Conservation (phyloP, 2,888 invertebrate genomes). For the Leptinotarsa haldemani region DNA sequence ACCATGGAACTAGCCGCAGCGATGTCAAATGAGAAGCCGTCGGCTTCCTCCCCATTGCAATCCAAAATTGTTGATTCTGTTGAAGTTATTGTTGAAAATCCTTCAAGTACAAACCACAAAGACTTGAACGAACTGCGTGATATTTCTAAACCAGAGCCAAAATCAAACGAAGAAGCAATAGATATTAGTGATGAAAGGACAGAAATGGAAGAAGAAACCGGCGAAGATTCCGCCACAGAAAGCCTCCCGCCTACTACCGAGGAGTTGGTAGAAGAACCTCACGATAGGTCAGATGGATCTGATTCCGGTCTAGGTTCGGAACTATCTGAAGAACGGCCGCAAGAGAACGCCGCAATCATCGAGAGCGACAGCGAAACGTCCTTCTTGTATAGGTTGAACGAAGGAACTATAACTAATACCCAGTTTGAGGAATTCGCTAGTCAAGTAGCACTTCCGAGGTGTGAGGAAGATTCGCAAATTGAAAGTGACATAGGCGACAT, state of each 20-base stretch:
- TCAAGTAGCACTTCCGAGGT: constrained; percentile 26
- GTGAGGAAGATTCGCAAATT: constrained; percentile 42
- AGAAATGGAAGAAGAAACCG: constrained; percentile 58
- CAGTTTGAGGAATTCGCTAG: constrained; percentile 41
- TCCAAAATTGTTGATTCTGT: constrained; percentile 10
- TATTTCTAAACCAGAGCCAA: constrained; percentile 56
- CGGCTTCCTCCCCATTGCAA: constrained; percentile 10
- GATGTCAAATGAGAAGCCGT: constrained; percentile 12
- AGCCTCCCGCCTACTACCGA: constrained; percentile 70
- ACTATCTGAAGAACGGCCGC: constrained; percentile 71
- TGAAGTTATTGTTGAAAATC: constrained; percentile 45
- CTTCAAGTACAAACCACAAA: constrained; percentile 43
- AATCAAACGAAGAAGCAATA: constrained; percentile 56
- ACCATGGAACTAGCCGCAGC: constrained; percentile 27
- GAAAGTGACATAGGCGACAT: constrained; percentile 50
- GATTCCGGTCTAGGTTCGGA: constrained; percentile 87
- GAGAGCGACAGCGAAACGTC: constrained; percentile 69
- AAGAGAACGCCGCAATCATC: constrained; percentile 53
- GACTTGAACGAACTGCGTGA: constrained; percentile 50
- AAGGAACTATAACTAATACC: constrained; percentile 39
- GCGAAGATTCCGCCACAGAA: constrained; percentile 74
- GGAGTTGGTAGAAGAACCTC: constrained; percentile 71
- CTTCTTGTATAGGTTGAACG: constrained; percentile 65
- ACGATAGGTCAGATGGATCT: constrained; percentile 81
- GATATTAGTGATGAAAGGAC: constrained; percentile 36